A percentile compares a stretch with the other conserved stretches of the same genome.
Evolutionary conservation across 2,888 invertebrate genomes (phyloP).

Genomic region (Cabera pusaria): DNA sequence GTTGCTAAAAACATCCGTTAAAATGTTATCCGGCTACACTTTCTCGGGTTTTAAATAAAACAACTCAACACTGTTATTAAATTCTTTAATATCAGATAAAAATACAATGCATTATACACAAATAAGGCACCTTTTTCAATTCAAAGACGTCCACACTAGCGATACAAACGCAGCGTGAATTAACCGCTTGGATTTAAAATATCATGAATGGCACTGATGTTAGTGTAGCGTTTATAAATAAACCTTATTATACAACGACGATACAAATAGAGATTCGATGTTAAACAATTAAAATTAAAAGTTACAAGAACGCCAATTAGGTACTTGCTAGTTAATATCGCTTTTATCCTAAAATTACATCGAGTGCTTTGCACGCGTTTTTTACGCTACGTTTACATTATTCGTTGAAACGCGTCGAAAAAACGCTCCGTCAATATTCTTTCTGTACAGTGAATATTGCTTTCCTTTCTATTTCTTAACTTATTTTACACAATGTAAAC

Average conservation of each 20-base stretch:
- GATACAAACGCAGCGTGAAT: constrained; percentile 12
- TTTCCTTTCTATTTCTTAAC: constrained; percentile 15
- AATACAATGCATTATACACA: constrained; percentile 32
- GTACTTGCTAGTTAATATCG: constrained; percentile 24
- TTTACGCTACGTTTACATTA: constrained; percentile 34
- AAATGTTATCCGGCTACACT: no score
- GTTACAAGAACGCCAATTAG: constrained; percentile 26
- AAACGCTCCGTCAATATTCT: constrained; percentile 19
- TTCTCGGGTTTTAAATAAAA: no score
- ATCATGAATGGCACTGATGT: constrained; percentile 69
- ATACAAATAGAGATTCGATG: constrained; percentile 27
- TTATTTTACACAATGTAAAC: constrained; percentile 16
- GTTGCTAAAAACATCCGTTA: no score
- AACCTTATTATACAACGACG: constrained; percentile 14
- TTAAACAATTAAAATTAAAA: constrained; percentile 12
- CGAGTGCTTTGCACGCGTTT: constrained; percentile 19
- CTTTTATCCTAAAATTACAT: constrained; percentile 6
- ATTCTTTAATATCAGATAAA: constrained; percentile 34
- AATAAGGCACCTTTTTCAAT: constrained; percentile 23
- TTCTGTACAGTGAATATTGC: constrained; percentile 12
- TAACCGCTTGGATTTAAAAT: constrained; percentile 44
- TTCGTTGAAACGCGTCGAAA: constrained; percentile 34
- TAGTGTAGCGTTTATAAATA: constrained; percentile 42
- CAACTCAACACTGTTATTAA: constrained; percentile 34
- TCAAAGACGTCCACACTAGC: constrained; percentile 11